Evolutionary conservation across 2,113 vertebrate genomes (phyloP).

Genomic region (Chionodraco myersi): DNA sequence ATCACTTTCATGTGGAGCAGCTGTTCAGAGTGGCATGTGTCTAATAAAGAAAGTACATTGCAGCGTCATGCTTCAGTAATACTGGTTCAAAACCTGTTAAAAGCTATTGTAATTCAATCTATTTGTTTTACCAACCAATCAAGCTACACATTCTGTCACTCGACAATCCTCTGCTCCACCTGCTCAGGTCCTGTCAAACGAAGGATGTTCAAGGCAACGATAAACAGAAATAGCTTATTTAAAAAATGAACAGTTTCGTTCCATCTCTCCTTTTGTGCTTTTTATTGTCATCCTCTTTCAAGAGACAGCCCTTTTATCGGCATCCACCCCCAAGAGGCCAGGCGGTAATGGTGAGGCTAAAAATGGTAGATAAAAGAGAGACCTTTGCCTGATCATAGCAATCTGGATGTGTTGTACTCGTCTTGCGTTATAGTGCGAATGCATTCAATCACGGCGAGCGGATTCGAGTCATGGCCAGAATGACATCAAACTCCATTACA

Average conservation of each 20-base stretch:
- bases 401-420: constrained; percentile 3
- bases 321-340: constrained; percentile 34
- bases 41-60: constrained; percentile 12
- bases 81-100: neutral
- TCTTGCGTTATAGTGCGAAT: constrained; percentile 14
- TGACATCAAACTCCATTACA: constrained; percentile 32
- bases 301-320: constrained; percentile 44
- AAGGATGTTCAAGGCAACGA: constrained; percentile 19
- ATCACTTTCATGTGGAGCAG: constrained; percentile 37
- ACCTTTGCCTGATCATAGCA: constrained; percentile 16
- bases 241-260: constrained; percentile 49
- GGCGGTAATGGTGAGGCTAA: constrained; percentile 29
- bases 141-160: constrained; percentile 2
- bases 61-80: neutral
- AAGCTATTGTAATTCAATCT: neutral
- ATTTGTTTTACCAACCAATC: constrained; percentile 23
- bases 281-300: constrained; percentile 39
- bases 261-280: constrained; percentile 1
- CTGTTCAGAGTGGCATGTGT: constrained; percentile 37
- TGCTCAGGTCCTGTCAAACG: constrained; percentile 49
- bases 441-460: neutral
- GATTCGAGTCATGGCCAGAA: constrained; percentile 4
- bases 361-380: constrained; percentile 42
- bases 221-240: constrained; percentile 46
- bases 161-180: constrained; percentile 37